Evolutionary conservation across 2,888 invertebrate genomes (phyloP).

Genomic region (Dascillus cervinus): DNA sequence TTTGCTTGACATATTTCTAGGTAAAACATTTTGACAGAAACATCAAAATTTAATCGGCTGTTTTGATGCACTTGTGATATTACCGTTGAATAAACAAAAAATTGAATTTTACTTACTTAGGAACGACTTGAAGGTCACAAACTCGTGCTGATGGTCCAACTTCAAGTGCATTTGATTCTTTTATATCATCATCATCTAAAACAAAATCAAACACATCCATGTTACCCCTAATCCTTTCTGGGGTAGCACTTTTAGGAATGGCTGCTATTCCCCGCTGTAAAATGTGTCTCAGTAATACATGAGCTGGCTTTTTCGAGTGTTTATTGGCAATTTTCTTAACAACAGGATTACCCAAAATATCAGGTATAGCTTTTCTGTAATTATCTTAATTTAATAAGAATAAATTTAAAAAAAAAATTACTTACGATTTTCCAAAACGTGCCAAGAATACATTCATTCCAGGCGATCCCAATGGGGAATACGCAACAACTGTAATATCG

Average conservation of each 20-base stretch:
- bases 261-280: constrained; percentile 65
- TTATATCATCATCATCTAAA: constrained; percentile 55
- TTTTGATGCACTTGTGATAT: no score
- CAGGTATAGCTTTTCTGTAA: constrained; percentile 53
- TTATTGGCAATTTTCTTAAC: no score
- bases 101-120: no score
- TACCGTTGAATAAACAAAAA: no score
- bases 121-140: constrained; percentile 68
- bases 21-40: no score
- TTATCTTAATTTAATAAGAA: no score
- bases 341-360: constrained; percentile 55
- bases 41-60: no score
- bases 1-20: no score
- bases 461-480: no score
- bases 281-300: constrained; percentile 62
- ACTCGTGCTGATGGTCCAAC: constrained; percentile 57
- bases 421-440: constrained; percentile 44
- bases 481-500: constrained; percentile 61
- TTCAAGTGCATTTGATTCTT: constrained; percentile 54
- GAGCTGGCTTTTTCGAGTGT: constrained; percentile 64
- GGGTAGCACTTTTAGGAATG: constrained; percentile 80
- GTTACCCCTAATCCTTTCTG: constrained; percentile 65
- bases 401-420: no score
- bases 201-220: constrained; percentile 68
- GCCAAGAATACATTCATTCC: constrained; percentile 45